phyloP scores from a whole-genome alignment of 2,888 invertebrate species.

The Scaptomyza tumidula region DNA sequence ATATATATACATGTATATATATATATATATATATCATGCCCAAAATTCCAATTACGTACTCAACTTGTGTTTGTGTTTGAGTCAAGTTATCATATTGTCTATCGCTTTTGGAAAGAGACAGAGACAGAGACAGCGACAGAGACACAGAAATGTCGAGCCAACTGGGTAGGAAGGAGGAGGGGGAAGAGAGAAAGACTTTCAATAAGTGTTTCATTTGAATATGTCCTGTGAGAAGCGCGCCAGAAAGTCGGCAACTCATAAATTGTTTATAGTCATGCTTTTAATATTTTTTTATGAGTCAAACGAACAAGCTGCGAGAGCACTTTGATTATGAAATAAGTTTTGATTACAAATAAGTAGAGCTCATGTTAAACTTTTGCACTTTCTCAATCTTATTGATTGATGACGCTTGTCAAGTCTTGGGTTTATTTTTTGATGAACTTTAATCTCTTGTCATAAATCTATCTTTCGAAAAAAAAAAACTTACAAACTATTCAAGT shows the following conservation, averaged over 20 bases:
- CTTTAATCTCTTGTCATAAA: conserved; percentile 22
- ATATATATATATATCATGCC: not conserved
- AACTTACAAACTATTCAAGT: conserved; percentile 10
- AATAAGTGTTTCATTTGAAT: conserved; percentile 24
- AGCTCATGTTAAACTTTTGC: conserved; percentile 1
- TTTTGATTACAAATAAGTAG: not conserved
- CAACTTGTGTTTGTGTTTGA: not conserved
- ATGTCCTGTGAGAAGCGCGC: conserved; percentile 52
- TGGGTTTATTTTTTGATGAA: conserved; percentile 8
- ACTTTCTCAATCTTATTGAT: conserved; percentile 33
- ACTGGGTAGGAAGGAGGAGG: conserved; percentile 13
- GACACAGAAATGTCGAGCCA: not conserved
- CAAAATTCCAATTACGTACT: not conserved
- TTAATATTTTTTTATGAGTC: conserved; percentile 33
- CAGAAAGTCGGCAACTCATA: conserved; percentile 67
- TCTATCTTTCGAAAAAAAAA: conserved; percentile 9
- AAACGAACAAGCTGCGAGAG: not conserved
- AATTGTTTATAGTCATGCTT: conserved; percentile 64
- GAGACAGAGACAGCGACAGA: not conserved
- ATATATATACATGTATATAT: too few relatives aligned
- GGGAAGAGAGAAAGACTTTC: not conserved
- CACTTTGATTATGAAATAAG: not conserved
- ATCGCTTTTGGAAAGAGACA: not conserved
- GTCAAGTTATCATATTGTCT: not conserved
- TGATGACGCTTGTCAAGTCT: conserved; percentile 33